Evolutionary conservation across 2,113 vertebrate genomes (phyloP).

Genomic region (Setophaga petechia): DNA sequence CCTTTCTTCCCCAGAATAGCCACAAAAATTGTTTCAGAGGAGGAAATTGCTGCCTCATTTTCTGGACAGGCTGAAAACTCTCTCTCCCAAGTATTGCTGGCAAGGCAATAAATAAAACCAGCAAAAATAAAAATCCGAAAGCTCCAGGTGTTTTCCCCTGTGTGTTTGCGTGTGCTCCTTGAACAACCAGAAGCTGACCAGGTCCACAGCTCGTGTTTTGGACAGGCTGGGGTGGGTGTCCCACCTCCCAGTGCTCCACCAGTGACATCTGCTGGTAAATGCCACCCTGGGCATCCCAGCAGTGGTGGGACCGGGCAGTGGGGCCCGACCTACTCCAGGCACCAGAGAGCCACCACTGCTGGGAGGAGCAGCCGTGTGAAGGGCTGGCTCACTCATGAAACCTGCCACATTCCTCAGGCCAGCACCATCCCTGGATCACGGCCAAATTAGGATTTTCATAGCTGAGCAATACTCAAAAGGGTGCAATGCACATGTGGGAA

Average conservation of each 20-base stretch:
- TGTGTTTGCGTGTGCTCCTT: neutral
- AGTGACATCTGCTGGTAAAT: conserved; percentile 49
- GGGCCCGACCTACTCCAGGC: accelerated
- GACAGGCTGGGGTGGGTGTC: neutral
- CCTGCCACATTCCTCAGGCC: neutral
- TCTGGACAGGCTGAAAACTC: neutral
- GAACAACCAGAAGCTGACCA: neutral
- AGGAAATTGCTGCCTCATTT: neutral
- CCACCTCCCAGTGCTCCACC: conserved; percentile 9
- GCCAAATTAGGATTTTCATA: neutral
- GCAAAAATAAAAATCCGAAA: neutral
- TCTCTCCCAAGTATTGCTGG: neutral
- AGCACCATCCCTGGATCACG: no score
- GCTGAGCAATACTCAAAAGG: neutral
- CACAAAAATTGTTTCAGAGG: neutral
- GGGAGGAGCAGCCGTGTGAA: neutral
- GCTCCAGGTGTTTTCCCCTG: neutral
- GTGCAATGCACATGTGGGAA: neutral
- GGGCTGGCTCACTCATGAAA: neutral
- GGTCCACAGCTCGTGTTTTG: accelerated
- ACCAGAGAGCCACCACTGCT: neutral
- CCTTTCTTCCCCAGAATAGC: neutral
- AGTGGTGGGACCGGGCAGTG: accelerated
- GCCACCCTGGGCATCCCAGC: neutral
- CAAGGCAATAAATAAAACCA: neutral